These are phyloP conservation scores for Amazona guildingii DNA, from an alignment of 2,113 vertebrate genomes.

Conservation along the genomic window DNA sequence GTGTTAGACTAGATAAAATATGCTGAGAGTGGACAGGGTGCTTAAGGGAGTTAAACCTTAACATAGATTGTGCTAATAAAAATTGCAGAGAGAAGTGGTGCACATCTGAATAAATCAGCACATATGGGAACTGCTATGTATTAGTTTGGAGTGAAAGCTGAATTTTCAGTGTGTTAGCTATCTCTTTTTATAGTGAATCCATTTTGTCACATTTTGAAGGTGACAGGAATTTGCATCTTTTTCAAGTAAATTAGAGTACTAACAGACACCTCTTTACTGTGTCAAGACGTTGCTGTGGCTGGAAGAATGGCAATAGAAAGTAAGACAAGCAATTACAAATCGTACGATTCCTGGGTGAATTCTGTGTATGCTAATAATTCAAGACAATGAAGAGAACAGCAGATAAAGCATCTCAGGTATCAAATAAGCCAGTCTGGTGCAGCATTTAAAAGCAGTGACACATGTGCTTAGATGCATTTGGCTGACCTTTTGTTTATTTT, in stretches of 20 bases:
- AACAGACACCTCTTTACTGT: background rate
- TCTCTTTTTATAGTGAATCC: conserved; percentile 19
- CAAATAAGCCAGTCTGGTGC: background rate
- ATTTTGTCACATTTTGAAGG: conserved; percentile 41
- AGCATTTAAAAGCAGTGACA: background rate
- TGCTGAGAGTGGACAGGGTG: background rate
- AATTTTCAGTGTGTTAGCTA: background rate
- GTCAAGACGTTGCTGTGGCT: background rate
- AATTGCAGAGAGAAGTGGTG: background rate
- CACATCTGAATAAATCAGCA: background rate
- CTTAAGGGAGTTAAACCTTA: background rate
- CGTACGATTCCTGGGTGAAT: background rate
- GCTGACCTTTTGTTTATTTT: background rate
- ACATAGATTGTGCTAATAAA: background rate
- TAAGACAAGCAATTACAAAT: background rate
- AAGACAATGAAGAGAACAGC: background rate
- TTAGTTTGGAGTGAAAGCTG: conserved; percentile 10
- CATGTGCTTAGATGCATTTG: background rate
- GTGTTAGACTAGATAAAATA: background rate
- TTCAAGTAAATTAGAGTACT: conserved; percentile 17
- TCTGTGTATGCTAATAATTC: background rate
- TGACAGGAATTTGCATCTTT: conserved; percentile 23
- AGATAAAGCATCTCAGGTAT: background rate
- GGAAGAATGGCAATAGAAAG: background rate
- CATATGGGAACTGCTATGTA: background rate